Conservation (phyloP, 2,113 vertebrate species). For the Panthera tigris region DNA sequence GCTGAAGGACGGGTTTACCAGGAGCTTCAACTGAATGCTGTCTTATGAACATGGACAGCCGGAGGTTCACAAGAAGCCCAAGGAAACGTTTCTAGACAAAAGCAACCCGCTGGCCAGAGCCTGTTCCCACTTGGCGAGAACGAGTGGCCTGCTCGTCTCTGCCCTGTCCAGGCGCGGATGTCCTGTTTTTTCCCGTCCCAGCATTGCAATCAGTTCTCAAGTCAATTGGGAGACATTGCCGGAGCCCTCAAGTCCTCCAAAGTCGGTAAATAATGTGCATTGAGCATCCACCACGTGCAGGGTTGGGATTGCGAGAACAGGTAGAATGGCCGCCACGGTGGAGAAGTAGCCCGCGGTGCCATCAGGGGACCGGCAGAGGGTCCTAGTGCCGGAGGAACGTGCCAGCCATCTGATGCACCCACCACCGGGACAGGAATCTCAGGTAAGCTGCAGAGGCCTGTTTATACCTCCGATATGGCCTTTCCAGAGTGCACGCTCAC, state of each 20-base stretch:
- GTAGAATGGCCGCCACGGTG: background rate
- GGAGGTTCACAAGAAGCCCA: background rate
- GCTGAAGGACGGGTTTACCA: accelerated
- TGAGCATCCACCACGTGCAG: background rate
- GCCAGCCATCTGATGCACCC: background rate
- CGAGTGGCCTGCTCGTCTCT: too few relatives aligned
- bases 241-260: background rate
- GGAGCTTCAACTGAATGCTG: too few relatives aligned
- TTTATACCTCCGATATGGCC: background rate
- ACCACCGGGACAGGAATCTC: accelerated
- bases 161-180: background rate
- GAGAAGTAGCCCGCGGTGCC: background rate
- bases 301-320: background rate
- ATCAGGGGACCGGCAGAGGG: background rate
- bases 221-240: background rate
- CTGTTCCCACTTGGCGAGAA: background rate
- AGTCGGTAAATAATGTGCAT: background rate
- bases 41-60: background rate
- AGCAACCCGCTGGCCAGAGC: background rate
- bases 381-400: background rate
- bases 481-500: background rate
- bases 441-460: background rate
- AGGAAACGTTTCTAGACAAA: background rate
- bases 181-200: background rate
- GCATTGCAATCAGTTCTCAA: background rate